Conservation (phyloP, 2,797 vertebrate species). For the Phrynocephalus vlangalii region DNA sequence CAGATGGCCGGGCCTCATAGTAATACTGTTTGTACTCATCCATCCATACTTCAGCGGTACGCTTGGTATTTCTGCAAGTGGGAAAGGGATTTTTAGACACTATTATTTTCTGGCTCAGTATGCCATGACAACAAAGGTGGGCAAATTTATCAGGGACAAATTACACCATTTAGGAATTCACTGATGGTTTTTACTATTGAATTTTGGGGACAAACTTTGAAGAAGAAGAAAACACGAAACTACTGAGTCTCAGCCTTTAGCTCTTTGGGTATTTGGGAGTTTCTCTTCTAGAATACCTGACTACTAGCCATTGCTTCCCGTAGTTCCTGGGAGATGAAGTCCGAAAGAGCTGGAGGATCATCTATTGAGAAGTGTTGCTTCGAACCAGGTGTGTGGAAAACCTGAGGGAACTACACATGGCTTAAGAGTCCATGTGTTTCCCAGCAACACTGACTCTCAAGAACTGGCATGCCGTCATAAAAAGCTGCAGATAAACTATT, state of each 20-base stretch:
- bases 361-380: too few relatives aligned
- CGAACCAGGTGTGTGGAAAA: neutral
- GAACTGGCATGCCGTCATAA: neutral
- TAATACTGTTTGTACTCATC: slow-evolving; percentile 98
- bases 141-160: neutral
- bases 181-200: neutral
- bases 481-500: neutral
- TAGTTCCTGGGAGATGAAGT: too few relatives aligned
- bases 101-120: neutral
- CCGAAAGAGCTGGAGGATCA: too few relatives aligned
- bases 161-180: neutral
- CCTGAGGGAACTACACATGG: too few relatives aligned
- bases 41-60: slow-evolving; percentile 99
- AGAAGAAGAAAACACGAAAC: too few relatives aligned
- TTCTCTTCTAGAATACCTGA: too few relatives aligned
- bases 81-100: slow-evolving; percentile 7
- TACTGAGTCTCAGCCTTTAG: too few relatives aligned
- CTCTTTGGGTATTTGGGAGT: too few relatives aligned
- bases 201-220: neutral
- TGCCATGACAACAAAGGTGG: neutral
- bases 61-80: slow-evolving; percentile 90
- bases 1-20: slow-evolving; percentile 94
- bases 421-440: neutral
- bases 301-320: too few relatives aligned
- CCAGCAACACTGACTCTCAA: neutral